Base-by-base conservation (phyloP, 2,797 vertebrate species). In the Acanthiza pusilla region DNA sequence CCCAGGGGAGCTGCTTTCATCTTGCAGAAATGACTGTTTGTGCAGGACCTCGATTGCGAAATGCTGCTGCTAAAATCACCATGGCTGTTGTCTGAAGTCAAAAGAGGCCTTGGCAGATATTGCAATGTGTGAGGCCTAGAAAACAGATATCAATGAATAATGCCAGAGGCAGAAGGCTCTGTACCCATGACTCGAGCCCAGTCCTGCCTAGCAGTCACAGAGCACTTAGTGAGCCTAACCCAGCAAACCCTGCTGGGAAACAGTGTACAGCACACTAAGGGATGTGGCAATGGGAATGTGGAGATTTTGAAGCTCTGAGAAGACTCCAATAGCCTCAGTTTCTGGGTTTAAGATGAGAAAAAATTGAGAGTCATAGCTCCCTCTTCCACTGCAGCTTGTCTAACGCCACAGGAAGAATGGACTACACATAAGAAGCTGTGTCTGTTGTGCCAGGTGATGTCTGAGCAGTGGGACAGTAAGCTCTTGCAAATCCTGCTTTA, bases 1-100 rank as follows among this genome's bases (percentile, higher is more conserved):
- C 72, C 57, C 82, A 43, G 86, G 89, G 82, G 85, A 38, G 27
- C 38, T 91, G 45, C 83, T 73, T 91, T 89, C 50, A 86, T 81
- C 74, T 89, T 48, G 21, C 38, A 55, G 54, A 58, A 72, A n/a
- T 38, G 67, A 48, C 70, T 66, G 53, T 54, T 42, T 84, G 61
- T 85, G 55, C 65, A 85, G 72, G 82, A 75, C 62, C 45, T 68
- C 79, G 84, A 88, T 13, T 74, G 60, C 45, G 21, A 94, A 95
- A 75, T 68, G 38, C 23, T 90, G 60, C 51, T 82, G 79, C 61
- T 73, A 36, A 67, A 63, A 71, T 66, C 42, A 13, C 34, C 4
- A 3, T 32, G 67, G n/a, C 15, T 85, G 15, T 32, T 71, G 19
- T 14, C 34, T 79, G 30, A 67, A 84, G 70, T 32, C 18, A 51